A percentile compares a stretch with the other conserved stretches of the same genome.
phyloP scores from a whole-genome alignment of 53 echinoderm and acorn worm genomes.

The Temnopleurus reevesii region DNA sequence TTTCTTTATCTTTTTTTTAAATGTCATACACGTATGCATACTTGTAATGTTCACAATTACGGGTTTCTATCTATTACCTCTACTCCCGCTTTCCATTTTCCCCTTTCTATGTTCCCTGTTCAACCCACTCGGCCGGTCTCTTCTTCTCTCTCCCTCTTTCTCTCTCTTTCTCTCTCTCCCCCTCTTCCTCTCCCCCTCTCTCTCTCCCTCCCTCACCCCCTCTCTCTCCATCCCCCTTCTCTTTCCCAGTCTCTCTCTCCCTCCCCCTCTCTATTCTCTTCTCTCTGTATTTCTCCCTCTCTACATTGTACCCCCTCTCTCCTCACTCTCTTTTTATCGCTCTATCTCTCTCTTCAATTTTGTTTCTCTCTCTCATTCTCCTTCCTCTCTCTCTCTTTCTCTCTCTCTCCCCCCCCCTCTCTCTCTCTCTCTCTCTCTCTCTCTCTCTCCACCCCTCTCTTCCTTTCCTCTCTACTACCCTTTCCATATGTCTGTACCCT shows the following conservation, averaged over 20 bases:
- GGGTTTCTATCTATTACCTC: too few species aligned
- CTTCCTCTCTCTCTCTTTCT: neutral
- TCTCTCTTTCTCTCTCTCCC: too few species aligned
- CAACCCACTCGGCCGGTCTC: neutral
- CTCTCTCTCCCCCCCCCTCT: neutral
- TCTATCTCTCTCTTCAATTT: neutral
- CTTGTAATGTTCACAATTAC: too few species aligned
- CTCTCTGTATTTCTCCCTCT: neutral
- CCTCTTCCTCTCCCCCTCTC: neutral
- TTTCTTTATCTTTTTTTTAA: too few species aligned
- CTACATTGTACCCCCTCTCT: too few species aligned
- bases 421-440: neutral
- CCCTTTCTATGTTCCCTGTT: neutral
- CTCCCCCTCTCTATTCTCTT: neutral
- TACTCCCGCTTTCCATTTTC: neutral
- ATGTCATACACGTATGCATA: too few species aligned
- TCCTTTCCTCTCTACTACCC: neutral
- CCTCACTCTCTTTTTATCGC: too few species aligned
- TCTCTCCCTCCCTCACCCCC: neutral
- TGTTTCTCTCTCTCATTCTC: neutral
- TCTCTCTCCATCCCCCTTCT: neutral
- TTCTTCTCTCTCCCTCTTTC: neutral
- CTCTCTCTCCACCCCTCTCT: neutral
- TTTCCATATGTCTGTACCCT: neutral
- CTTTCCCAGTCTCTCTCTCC: neutral